A percentile compares a stretch with the other conserved stretches of the same genome.
phyloP scores from a whole-genome alignment of 23 tunicate genomes.

The Corella eumyota region DNA sequence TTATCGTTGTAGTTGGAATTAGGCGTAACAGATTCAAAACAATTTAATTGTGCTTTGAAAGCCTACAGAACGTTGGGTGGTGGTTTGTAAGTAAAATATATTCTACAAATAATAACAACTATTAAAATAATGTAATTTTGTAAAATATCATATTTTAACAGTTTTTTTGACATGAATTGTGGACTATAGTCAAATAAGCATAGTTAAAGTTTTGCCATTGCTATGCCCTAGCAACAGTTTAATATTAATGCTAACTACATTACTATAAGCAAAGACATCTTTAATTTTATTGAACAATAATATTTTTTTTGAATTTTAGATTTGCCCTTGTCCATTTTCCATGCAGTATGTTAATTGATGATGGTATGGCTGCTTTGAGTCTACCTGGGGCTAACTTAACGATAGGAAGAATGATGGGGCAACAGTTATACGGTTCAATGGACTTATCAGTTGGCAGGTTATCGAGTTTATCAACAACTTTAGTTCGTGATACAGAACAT shows the following conservation, averaged over 20 bases:
- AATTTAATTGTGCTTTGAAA: slow-evolving; percentile 43
- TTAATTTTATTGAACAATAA: too few species aligned
- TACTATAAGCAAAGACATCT: too few species aligned
- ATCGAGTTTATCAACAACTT: slow-evolving; percentile 32
- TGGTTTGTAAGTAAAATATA: slow-evolving; percentile 96
- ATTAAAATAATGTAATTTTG: too few species aligned
- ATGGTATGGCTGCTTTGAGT: slow-evolving; percentile 17
- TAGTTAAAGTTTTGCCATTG: too few species aligned
- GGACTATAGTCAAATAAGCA: too few species aligned
- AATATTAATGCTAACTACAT: too few species aligned
- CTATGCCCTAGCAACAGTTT: too few species aligned
- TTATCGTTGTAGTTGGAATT: slow-evolving; percentile 5
- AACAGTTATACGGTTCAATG: slow-evolving; percentile 46
- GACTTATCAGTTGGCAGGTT: slow-evolving; percentile 34
- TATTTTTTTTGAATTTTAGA: too few species aligned
- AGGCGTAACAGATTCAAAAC: slow-evolving; percentile 50
- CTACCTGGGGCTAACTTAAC: slow-evolving; percentile 39
- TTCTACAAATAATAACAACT: too few species aligned
- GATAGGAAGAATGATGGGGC: slow-evolving; percentile 41
- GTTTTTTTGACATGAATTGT: too few species aligned
- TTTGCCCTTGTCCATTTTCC: slow-evolving; percentile 74
- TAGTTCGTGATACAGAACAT: slow-evolving; percentile 23
- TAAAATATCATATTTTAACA: too few species aligned
- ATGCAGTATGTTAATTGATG: slow-evolving; percentile 24
- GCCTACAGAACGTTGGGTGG: slow-evolving; percentile 50